Base-by-base conservation (phyloP, 2,797 vertebrate genomes). In the Babyrousa celebensis region DNA sequence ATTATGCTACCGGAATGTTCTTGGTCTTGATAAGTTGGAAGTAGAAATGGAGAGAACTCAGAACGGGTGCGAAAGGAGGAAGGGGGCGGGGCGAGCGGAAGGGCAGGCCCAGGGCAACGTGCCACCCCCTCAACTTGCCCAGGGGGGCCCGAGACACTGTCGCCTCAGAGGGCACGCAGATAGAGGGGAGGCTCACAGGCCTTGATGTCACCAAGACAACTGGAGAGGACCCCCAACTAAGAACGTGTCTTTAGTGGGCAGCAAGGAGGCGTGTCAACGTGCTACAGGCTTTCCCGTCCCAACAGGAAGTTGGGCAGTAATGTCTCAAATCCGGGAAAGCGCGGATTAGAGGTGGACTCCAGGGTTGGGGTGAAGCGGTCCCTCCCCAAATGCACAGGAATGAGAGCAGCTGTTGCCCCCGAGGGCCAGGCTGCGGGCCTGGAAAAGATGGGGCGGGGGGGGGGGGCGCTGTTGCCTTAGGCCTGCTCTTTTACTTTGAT, bases 321-420 rank as follows among this genome's bases (percentile, higher is more conserved):
- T 0, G 27, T 16, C 85, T 83, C 5, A 40, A 48, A 17, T 20
- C n/a, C 1, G 71, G 32, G 14, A 43, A 52, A 29, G 32, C 23
- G 5, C 48, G 52, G 36, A 11, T 12, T 4, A 20, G 67, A 65
- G 32, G 67, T 1, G 43, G 43, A 48, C 43, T 48, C 43, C 9
- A 10, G 43, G 43, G 43, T 48, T 48, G 43, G 6, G 43, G 27
- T 4, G 27, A 36, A 15, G 16, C 12, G 4, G 27, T 68, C 9
- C 16, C 4, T 32, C 71, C 75, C 52, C 2, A 74, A 71, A n/a
- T 32, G 60, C n/a, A 36, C 74, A 17, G 15, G 29, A 1, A 0
- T 23, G 20, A 62, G 54, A 25, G 5, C 2, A 1, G 43, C 1
- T 3, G 1, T 14, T n/a, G 23, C 18, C 65, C n/a, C 18, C 15